Conservation (phyloP, 2,797 vertebrate genomes). For the Avahi laniger region DNA sequence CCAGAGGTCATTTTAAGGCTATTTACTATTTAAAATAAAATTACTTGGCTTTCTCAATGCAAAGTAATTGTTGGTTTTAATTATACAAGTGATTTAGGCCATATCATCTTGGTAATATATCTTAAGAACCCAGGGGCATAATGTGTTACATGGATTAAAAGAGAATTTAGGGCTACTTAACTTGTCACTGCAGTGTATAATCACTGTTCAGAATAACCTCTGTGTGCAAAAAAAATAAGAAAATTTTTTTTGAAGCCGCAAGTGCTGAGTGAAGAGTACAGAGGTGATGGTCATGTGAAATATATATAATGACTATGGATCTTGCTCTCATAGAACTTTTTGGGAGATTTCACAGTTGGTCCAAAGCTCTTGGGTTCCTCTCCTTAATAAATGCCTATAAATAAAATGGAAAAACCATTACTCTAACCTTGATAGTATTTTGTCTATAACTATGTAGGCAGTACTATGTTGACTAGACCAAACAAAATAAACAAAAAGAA, state of each 20-base stretch:
- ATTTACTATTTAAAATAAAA: constrained; percentile 74
- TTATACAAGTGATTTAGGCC: constrained; percentile 66
- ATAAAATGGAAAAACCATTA: neutral
- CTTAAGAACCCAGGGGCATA: neutral
- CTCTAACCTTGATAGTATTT: neutral
- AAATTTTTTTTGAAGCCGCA: neutral
- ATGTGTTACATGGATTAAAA: neutral
- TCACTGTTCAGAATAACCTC: neutral
- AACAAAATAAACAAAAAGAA: neutral
- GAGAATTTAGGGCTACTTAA: neutral
- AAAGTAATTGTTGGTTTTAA: constrained; percentile 74
- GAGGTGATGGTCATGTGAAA: neutral
- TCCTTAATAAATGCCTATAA: neutral
- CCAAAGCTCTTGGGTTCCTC: neutral
- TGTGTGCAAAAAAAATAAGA: neutral
- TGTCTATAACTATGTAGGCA: neutral
- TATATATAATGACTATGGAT: neutral
- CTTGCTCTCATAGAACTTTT: neutral
- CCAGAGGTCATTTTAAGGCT: constrained; percentile 75
- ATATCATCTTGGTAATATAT: constrained; percentile 64
- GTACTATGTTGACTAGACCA: neutral
- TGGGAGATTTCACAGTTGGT: neutral
- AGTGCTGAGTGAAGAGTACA: neutral
- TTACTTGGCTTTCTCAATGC: constrained; percentile 34
- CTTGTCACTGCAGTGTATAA: neutral